Base-by-base conservation (phyloP, 2,113 vertebrate genomes). In the Spilogale gracilis region DNA sequence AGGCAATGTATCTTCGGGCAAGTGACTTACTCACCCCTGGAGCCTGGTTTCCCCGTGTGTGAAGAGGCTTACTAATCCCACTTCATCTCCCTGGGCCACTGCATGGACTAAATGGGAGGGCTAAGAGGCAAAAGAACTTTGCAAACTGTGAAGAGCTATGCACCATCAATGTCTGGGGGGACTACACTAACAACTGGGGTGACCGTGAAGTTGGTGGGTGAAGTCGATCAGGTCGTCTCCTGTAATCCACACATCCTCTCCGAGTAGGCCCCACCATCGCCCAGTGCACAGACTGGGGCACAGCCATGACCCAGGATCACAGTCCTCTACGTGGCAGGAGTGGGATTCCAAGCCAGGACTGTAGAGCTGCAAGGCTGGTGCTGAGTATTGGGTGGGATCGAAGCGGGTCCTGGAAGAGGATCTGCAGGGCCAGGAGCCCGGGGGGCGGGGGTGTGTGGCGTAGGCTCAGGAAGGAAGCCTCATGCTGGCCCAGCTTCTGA, bases 141-240 rank as follows among this genome's bases (percentile, higher is more conserved):
- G 81, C 18, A n/a, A 84, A 6, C 32, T 27, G 18, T 48, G 2
- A 61, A 58, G 80, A 0, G 23, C 78, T n/a, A 54, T 5, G 27
- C 50, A 5, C 9, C 1, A 3, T 6, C n/a, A 14, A 21, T n/a
- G 52, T 18, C 11, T 3, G 11, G 0, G 10, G 84, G 0, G 16
- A 38, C 25, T 20, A 20, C 30, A 1, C 63, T 21, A 18, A 48
- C 25, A 13, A 43, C 63, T 1, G 0, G 7, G 23, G 21, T 38
- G 20, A 25, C 25, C 12, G 10, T 20, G 6, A 1, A 54, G 20
- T 0, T 8, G 3, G 38, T 25, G 21, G 23, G 45, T 30, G 0
- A 1, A 27, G 85, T 45, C 20, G 25, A 71, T 20, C 2, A 14
- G 38, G 78, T 20, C 3, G 0, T n/a, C 45, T 23, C 56, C 52